Evolutionary conservation across 2,888 invertebrate genomes (phyloP).

Genomic region (Acronicta aceris): DNA sequence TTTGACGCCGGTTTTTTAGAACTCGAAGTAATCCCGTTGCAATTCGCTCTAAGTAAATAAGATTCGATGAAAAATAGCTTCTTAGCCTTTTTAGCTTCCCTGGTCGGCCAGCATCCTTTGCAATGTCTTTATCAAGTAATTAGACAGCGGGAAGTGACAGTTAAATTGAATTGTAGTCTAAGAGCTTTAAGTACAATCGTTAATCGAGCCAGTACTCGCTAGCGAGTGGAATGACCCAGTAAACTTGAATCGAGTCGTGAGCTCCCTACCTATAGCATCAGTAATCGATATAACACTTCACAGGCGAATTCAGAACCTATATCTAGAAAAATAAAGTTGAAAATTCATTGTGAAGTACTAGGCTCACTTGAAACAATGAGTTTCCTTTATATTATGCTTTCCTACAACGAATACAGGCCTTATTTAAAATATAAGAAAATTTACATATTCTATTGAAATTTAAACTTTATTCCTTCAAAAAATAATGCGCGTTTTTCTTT

Average conservation of each 20-base stretch:
- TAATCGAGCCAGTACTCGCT: constrained; percentile 35
- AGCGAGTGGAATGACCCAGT: constrained; percentile 63
- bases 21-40: too few species aligned
- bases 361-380: constrained; percentile 49
- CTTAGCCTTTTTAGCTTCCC: too few species aligned
- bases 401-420: constrained; percentile 39
- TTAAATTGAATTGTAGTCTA: constrained; percentile 9
- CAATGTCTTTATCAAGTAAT: neutral
- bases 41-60: too few species aligned
- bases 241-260: constrained; percentile 61
- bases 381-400: constrained; percentile 43
- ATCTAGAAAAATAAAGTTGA: fast-evolving
- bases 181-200: constrained; percentile 23
- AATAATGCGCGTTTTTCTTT: constrained; percentile 57
- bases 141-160: constrained; percentile 5
- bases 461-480: constrained; percentile 57
- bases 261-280: constrained; percentile 43
- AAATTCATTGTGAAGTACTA: neutral
- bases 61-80: too few species aligned
- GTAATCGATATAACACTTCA: constrained; percentile 50
- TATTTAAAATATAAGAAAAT: constrained; percentile 53
- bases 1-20: too few species aligned
- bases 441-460: constrained; percentile 53
- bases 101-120: too few species aligned
- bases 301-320: constrained; percentile 18